Percentiles rank a stretch among this genome's conserved stretches.
These are phyloP conservation scores for Mimas tiliae DNA, from an alignment of 2,888 invertebrate genomes.

Conservation along the genomic window DNA sequence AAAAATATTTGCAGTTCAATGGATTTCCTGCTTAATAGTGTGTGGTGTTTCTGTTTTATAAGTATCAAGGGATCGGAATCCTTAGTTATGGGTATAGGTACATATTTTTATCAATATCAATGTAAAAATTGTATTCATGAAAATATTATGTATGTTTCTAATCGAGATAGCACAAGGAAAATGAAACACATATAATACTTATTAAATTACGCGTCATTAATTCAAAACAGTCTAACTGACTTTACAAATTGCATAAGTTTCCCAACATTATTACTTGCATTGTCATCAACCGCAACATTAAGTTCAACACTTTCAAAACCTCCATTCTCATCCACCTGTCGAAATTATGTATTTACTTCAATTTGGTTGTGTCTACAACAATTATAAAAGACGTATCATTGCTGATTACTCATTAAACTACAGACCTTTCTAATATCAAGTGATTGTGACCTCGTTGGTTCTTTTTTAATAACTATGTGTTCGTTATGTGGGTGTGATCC, in stretches of 20 bases:
- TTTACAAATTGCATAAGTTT: neutral
- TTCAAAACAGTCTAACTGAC: neutral
- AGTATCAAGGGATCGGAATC: no score
- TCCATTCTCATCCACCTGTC: slow-evolving; percentile 11
- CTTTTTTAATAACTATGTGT: neutral
- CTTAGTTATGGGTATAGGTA: no score
- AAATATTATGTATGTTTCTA: no score
- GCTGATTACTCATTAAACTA: slow-evolving; percentile 10
- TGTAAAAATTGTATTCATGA: no score
- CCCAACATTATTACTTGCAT: slow-evolving; percentile 3
- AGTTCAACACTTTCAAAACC: slow-evolving; percentile 20
- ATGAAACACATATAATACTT: no score
- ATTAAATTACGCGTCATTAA: neutral
- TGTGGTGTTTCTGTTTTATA: no score
- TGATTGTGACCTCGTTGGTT: slow-evolving; percentile 7
- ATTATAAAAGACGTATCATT: slow-evolving; percentile 12
- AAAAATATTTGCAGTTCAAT: no score
- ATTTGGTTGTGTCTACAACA: slow-evolving; percentile 5
- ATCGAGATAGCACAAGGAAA: no score
- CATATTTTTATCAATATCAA: no score
- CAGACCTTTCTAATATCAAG: slow-evolving; percentile 20
- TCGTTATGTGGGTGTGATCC: neutral
- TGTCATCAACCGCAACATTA: slow-evolving; percentile 21
- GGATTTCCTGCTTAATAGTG: no score
- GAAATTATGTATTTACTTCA: slow-evolving; percentile 8